These are phyloP conservation scores for Epicauta chinensis DNA, from an alignment of 1,140 invertebrate genomes.

Conservation along the genomic window DNA sequence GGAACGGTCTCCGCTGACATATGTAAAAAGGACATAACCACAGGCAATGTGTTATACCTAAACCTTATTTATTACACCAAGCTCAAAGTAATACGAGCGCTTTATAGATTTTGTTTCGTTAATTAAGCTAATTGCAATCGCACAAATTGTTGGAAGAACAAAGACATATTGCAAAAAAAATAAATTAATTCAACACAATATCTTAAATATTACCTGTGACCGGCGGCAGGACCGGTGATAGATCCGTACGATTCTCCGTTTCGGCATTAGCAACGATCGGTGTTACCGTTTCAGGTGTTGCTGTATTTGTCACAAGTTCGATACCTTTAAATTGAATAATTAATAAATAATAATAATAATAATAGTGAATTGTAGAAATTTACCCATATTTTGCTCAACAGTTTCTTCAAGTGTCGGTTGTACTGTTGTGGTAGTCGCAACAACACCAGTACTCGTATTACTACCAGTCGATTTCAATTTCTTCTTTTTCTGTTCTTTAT, in stretches of 20 bases:
- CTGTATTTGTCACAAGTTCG: no score
- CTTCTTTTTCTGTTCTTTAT: slow-evolving; percentile 50
- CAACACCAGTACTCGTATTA: no score
- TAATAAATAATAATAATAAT: no score
- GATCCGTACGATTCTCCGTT: background rate
- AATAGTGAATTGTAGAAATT: no score
- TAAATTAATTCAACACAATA: slow-evolving; percentile 1
- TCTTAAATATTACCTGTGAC: slow-evolving; percentile 26
- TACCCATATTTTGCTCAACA: slow-evolving; percentile 20
- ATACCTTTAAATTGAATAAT: no score
- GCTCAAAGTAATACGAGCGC: slow-evolving; percentile 4
- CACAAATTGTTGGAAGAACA: background rate
- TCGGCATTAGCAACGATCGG: background rate
- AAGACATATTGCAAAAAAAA: no score
- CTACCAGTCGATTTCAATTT: slow-evolving; percentile 40
- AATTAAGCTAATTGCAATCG: no score
- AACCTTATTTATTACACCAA: slow-evolving; percentile 17
- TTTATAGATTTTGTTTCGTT: no score
- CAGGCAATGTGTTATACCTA: slow-evolving; percentile 27
- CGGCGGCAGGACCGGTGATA: slow-evolving; percentile 1
- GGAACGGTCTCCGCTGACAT: slow-evolving; percentile 27
- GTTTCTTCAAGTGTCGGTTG: slow-evolving; percentile 11
- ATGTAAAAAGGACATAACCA: slow-evolving; percentile 27
- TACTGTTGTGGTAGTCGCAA: slow-evolving; percentile 11
- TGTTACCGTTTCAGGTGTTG: background rate